These are phyloP conservation scores for Tricholauxania praeusta DNA, from an alignment of 2,888 invertebrate species.

Conservation along the genomic window DNA sequence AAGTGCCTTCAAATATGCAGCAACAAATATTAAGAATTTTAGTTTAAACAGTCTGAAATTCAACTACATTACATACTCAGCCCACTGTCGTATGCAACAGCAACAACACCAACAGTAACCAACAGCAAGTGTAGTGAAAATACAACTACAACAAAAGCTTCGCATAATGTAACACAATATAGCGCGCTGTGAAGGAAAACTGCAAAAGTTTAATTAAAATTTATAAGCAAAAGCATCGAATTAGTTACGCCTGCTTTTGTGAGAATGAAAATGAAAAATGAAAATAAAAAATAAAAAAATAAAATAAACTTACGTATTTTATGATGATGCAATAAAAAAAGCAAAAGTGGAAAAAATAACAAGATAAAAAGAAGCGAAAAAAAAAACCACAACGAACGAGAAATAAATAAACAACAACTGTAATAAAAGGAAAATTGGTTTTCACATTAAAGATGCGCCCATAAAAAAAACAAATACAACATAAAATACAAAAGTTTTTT, in stretches of 20 bases:
- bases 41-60: too few relatives aligned
- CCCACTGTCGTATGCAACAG: too few relatives aligned
- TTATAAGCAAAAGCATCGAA: conserved; percentile 27
- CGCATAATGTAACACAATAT: background rate
- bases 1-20: too few relatives aligned
- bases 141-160: too few relatives aligned
- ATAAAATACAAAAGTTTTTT: too few relatives aligned
- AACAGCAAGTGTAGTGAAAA: too few relatives aligned
- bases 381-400: background rate
- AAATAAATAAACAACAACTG: background rate
- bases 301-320: background rate
- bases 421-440: conserved; percentile 1
- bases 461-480: too few relatives aligned
- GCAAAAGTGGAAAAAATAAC: background rate
- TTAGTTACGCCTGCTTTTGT: conserved; percentile 27
- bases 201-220: conserved; percentile 28
- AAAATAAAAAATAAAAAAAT: background rate
- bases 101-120: too few relatives aligned
- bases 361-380: background rate
- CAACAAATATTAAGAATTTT: too few relatives aligned
- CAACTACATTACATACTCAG: too few relatives aligned
- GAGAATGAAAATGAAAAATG: background rate
- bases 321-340: conserved; percentile 11
- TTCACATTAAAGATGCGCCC: too few relatives aligned
- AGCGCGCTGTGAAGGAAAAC: conserved; percentile 2